Conservation (phyloP, 2,113 vertebrate species). For the Erythrolamprus reginae region DNA sequence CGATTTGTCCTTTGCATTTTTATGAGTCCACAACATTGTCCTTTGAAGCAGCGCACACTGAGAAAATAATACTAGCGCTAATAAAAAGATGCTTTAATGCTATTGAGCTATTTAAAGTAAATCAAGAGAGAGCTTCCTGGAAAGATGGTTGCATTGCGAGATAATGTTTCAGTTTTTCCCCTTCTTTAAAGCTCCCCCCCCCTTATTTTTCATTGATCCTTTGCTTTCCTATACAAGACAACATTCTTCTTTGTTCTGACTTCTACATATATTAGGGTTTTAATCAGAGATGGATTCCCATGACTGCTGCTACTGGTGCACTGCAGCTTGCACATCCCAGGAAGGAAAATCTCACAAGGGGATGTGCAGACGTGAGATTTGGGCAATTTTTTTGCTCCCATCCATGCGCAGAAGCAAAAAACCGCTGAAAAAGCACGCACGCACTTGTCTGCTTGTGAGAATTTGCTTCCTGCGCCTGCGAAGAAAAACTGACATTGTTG, state of each 20-base stretch:
- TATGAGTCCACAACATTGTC: conserved; percentile 81
- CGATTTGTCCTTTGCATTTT: conserved; percentile 82
- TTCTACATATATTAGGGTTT: neutral
- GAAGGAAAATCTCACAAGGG: too few relatives aligned
- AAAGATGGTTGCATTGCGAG: conserved; percentile 22
- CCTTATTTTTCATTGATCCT: conserved; percentile 24
- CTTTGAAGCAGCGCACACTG: conserved; percentile 79
- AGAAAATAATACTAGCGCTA: conserved; percentile 65
- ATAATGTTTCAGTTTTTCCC: conserved; percentile 30
- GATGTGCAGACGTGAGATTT: too few relatives aligned
- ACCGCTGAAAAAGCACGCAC: too few relatives aligned
- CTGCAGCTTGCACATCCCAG: too few relatives aligned
- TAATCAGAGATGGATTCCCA: too few relatives aligned
- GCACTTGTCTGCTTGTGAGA: too few relatives aligned
- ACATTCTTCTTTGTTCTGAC: conserved; percentile 14
- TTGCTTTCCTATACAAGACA: neutral
- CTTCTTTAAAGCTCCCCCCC: conserved; percentile 28
- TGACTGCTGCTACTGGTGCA: too few relatives aligned
- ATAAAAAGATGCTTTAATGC: conserved; percentile 70
- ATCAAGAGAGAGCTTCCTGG: conserved; percentile 74
- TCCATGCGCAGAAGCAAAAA: too few relatives aligned
- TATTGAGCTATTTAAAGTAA: conserved; percentile 76
- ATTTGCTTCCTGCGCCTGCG: too few relatives aligned
- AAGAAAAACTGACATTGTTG: too few relatives aligned
- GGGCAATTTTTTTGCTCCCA: too few relatives aligned